Base-by-base conservation (phyloP, 2,113 vertebrate genomes). In the Zosterops japonicus region DNA sequence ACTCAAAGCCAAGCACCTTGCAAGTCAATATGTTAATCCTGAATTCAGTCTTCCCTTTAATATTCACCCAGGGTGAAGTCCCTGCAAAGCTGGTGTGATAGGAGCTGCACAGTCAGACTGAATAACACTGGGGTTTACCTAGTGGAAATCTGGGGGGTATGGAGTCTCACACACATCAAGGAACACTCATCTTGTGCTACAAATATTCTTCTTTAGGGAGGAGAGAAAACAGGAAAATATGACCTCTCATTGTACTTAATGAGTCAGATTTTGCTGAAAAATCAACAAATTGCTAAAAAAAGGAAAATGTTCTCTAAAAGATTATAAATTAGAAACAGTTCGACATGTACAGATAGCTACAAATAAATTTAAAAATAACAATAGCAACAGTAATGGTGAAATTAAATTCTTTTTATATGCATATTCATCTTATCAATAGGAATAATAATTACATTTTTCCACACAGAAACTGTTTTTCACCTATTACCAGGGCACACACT, bases 21-120 rank as follows among this genome's bases (percentile, higher is more conserved):
- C 84, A 92, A 94, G 79, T 74, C 71, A 70, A 5, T 72, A 60
- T 83, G 36, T 46, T 93, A 88, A 96, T 94, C 77, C 57, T 50
- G 68, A 76, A 55, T 72, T 59, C 68, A 89, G 44, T 31, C 50
- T 69, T 89, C 36, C 77, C 39, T 84, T 80, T 81, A 90, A 49
- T 7, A 61, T 44, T 64, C 55, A 89, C 52, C 47, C 52, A 46
- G 53, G 71, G 71, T 86, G 60, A 89, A 36, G 46, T 79, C 92
- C 50, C 88, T 94, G 52, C 67, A 76, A 79, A 92, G 80, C 11
- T 78, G 35, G 8, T 65, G 21, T 10, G 55, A 52, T 28, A 36
- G 57, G 63, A 89, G 33, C 57, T 83, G 25, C 59, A 87, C 36
- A 72, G 69, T 71, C 87, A 88, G 39, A 67, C 14, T 83, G 46